Evolutionary conservation across 2,797 vertebrate species (phyloP), one percentile per base, ranked within the genome.

Genomic region (Xiphorhynchus erythropygius): DNA sequence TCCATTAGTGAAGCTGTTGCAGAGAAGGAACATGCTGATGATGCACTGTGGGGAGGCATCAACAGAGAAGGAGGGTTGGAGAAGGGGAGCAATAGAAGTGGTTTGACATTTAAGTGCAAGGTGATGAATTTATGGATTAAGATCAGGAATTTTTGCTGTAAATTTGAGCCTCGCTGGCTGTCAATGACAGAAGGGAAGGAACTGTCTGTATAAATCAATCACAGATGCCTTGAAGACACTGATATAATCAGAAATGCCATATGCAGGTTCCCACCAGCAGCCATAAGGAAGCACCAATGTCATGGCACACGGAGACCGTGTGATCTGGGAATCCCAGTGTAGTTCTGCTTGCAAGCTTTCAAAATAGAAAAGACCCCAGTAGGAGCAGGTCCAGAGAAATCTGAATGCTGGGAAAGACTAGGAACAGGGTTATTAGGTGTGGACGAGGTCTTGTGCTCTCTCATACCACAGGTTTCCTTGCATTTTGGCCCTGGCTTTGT

Each of bases 301-400:
- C 53, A 18, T 6, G 27, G 65, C 32, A 25, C 30, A 3, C 0
- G 0, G 30, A 15, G 39, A 11, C 52, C 5, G 2, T 5, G 24
- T 0, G 2, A 18, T 22, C 19, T 68, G 52, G 77, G 70, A 87
- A 87, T 70, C 44, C 55, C 42, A 12, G 9, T 7, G 7, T 3
- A 7, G 7, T 33, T 65, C 63, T 84, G 35, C 74, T 30, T 70
- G 50, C n/a, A 59, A 19, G 16, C 42, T 41, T 77, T 27, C 32
- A 30, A 11, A 65, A 59, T 32, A 62, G 4, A 9, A 73, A 60
- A 65, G 28, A 15, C 11, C 19, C 25, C 18, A 35, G 7, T 12
- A 28, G 47, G 77, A 78, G 8, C 28, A 49, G 10, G 11, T 50
- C 18, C 32, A 65, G 84, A 64, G 73, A 71, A 68, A 64, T 39